Conservation (phyloP, 2,888 invertebrate genomes). For the Entomobrya multifasciata region DNA sequence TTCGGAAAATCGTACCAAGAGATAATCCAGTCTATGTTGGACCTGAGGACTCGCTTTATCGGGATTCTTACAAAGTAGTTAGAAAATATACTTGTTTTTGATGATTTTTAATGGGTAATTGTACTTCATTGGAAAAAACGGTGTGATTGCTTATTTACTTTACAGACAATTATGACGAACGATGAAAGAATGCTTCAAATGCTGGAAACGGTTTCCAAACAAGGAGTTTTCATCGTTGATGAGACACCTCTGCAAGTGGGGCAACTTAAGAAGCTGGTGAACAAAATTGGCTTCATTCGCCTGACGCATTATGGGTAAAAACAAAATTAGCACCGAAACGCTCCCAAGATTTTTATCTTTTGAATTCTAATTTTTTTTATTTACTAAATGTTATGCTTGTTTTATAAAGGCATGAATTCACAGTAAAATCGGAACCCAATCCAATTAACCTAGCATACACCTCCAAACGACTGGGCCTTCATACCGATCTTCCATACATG, state of each 20-base stretch:
- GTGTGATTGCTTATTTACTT: too few relatives aligned
- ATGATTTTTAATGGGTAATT: too few relatives aligned
- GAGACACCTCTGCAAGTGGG: slow-evolving; percentile 84
- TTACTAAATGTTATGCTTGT: too few relatives aligned
- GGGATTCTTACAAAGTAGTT: slow-evolving; percentile 63
- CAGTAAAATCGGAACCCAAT: slow-evolving; percentile 85
- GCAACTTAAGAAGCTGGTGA: slow-evolving; percentile 84
- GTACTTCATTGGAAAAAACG: too few relatives aligned
- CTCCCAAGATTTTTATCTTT: too few relatives aligned
- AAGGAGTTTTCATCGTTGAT: slow-evolving; percentile 86
- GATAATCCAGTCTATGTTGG: slow-evolving; percentile 71
- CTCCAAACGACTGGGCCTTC: slow-evolving; percentile 86
- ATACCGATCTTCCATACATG: slow-evolving; percentile 89
- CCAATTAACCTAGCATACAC: slow-evolving; percentile 88
- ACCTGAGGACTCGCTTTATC: slow-evolving; percentile 46
- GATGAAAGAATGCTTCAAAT: slow-evolving; percentile 82
- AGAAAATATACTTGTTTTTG: too few relatives aligned
- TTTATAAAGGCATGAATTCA: slow-evolving; percentile 85
- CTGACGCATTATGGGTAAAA: slow-evolving; percentile 87
- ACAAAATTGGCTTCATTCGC: slow-evolving; percentile 86
- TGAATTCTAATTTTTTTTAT: too few relatives aligned
- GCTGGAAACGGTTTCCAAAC: slow-evolving; percentile 85
- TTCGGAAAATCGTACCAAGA: slow-evolving; percentile 48
- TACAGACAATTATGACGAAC: slow-evolving; percentile 81
- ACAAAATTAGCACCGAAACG: too few relatives aligned